Percentiles rank a stretch among this genome's conserved stretches.
These are phyloP conservation scores for Lacerta agilis DNA, from an alignment of 2,797 vertebrate species.

Conservation along the genomic window DNA sequence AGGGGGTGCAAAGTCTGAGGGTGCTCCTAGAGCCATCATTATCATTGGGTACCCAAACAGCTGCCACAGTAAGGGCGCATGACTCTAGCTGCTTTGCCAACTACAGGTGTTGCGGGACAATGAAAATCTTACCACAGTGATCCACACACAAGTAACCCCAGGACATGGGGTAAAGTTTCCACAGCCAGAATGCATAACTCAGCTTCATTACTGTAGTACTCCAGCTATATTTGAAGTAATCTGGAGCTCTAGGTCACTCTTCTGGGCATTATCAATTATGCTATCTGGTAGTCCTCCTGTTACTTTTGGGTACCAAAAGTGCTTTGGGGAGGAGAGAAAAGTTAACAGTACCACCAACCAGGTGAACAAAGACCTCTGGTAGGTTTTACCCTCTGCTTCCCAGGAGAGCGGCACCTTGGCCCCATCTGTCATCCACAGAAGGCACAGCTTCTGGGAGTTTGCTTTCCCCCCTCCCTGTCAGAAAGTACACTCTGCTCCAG, in stretches of 20 bases:
- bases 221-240: neutral
- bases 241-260: neutral
- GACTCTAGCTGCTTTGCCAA: neutral
- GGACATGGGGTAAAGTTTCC: neutral
- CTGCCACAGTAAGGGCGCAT: neutral
- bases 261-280: neutral
- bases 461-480: no score
- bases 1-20: neutral
- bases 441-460: no score
- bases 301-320: neutral
- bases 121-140: no score
- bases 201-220: neutral
- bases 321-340: neutral
- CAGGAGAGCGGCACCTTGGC: no score
- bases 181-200: neutral
- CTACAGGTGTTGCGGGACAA: no score
- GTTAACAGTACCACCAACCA: no score
- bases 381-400: no score
- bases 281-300: neutral
- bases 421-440: no score
- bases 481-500: neutral
- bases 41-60: neutral
- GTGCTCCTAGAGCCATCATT: neutral
- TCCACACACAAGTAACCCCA: no score
- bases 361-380: no score